Base-by-base conservation (phyloP, 2,888 invertebrate genomes). In the Caenorhabditis wallacei region DNA sequence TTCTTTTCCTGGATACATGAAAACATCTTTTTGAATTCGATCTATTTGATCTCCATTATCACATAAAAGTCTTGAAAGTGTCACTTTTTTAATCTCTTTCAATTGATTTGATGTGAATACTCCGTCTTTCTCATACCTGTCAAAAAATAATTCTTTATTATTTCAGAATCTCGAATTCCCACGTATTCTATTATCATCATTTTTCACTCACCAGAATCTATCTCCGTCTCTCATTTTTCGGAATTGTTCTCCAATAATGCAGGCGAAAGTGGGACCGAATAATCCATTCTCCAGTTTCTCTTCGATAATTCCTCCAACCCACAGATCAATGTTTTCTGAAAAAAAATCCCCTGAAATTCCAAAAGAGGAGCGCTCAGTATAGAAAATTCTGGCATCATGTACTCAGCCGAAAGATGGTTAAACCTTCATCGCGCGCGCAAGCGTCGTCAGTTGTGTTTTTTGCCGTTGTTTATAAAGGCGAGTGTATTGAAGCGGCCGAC, bases 251-350 rank as follows among this genome's bases (percentile, higher is more conserved):
- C 96, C 93, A 16, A 99, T 93, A 37, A 99, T 93, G 92, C 98
- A 98, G 80, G 95, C 94, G 92, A 99, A 97, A 0, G 97, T 94
- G 0, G 97, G 97, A 0, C 99, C 99, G 0, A 98, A 95, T 92
- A 96, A 95, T 0, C 95, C 96, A 64, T 95, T 96, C 8, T 95
- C 94, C 26, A 93, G 72, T 0, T 95, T 94, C 91, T 95, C 95
- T 93, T 99, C 99, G 48, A 97, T 94, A 87, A 99, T 95, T 3
- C 97, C 98, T 5, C 97, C 98, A 22, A 98, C 96, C 95, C 96
- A 99, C 24, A 98, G 94, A 92, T 99, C 99, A 81, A 99, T 95
- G 90, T 99, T 99, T 72, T 92, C 93, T 85, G 84, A 18, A 88
- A 76, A 48, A 7, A 35, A 18, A 26, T 20, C n/a, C 1, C 7